phyloP scores from a whole-genome alignment of 2,888 invertebrate genomes.

The Stenodera caucasica region DNA sequence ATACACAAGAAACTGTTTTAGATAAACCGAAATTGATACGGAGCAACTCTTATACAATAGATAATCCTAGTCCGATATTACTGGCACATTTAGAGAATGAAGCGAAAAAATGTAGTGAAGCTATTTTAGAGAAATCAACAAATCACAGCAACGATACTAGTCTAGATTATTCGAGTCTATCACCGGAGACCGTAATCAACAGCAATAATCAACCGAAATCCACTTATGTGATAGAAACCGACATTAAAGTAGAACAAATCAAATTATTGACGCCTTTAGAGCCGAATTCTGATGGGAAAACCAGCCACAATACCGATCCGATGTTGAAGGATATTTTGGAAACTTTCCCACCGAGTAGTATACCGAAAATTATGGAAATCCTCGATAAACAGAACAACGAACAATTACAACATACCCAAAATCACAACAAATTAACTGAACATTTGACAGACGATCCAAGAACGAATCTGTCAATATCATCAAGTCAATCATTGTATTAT shows the following conservation, averaged over 20 bases:
- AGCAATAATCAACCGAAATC: constrained; percentile 18
- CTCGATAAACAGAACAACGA: constrained; percentile 41
- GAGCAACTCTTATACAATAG: constrained; percentile 78
- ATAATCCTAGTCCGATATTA: constrained; percentile 75
- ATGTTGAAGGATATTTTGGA: constrained; percentile 37
- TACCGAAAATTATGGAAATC: constrained; percentile 42
- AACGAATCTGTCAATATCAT: constrained; percentile 34
- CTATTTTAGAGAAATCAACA: constrained; percentile 3
- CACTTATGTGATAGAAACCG: constrained; percentile 43
- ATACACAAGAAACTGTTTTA: constrained; percentile 12
- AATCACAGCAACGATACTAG: constrained; percentile 16
- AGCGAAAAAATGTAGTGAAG: constrained; percentile 19
- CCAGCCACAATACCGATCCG: constrained; percentile 29
- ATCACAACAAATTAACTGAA: neutral
- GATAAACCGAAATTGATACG: constrained; percentile 60
- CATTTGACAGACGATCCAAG: neutral
- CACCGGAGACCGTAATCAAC: constrained; percentile 1
- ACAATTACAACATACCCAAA: constrained; percentile 28
- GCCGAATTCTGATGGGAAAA: constrained; percentile 17
- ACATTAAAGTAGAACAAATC: constrained; percentile 44
- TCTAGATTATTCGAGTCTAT: constrained; percentile 35
- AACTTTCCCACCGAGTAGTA: constrained; percentile 28
- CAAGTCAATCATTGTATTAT: constrained; percentile 40
- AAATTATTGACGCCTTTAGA: constrained; percentile 34
- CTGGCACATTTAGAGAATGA: constrained; percentile 63